Conservation (phyloP, 2,797 vertebrate species). For the Anabacerthia variegaticeps region DNA sequence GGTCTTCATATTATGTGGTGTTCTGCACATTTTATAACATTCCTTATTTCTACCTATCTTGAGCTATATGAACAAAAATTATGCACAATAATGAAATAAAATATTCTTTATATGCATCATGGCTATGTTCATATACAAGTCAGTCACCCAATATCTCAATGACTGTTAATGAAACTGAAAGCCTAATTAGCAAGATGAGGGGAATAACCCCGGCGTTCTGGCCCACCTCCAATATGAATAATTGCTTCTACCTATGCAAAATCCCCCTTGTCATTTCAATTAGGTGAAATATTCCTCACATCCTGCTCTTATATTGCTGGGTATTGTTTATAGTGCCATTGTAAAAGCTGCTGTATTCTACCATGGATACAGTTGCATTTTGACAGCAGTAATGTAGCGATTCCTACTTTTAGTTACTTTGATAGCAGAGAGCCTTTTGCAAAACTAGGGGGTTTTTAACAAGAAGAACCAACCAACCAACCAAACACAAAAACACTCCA, state of each 20-base stretch:
- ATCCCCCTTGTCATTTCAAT: constrained; percentile 55
- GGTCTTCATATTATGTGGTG: not conserved
- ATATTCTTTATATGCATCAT: not conserved
- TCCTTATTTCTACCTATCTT: not conserved
- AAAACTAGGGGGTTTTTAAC: too few species aligned
- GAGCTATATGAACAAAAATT: not conserved
- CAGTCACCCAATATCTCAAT: constrained; percentile 22
- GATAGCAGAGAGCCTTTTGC: too few species aligned
- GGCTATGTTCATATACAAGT: not conserved
- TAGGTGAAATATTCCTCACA: constrained; percentile 55
- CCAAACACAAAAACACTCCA: not conserved
- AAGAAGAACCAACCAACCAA: not conserved
- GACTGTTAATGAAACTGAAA: constrained; percentile 64
- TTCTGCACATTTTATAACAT: not conserved
- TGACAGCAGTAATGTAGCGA: not conserved
- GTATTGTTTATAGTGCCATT: not conserved
- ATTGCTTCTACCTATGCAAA: constrained; percentile 59
- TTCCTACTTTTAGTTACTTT: not conserved
- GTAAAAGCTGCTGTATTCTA: not conserved
- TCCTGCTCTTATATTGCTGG: constrained; percentile 27
- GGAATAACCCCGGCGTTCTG: constrained; percentile 39
- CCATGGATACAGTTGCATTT: not conserved
- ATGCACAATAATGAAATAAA: not conserved
- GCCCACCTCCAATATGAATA: constrained; percentile 57
- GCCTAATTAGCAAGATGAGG: constrained; percentile 65